phyloP scores from a whole-genome alignment of 2,113 vertebrate species.

The Perccottus glenii region DNA sequence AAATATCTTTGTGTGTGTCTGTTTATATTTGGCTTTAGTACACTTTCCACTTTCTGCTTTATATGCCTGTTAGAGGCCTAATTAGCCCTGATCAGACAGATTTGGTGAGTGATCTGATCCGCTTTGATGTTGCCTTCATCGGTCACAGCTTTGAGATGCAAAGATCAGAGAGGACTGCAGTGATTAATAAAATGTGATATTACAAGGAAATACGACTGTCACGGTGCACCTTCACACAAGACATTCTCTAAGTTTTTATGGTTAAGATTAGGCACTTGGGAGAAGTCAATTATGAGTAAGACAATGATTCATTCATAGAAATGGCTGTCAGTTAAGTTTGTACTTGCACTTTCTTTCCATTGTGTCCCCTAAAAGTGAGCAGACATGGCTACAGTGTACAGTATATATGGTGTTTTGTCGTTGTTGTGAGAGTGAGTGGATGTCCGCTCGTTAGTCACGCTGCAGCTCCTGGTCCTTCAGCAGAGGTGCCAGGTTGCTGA shows the following conservation, averaged over 20 bases:
- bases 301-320: no score
- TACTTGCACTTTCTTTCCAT: no score
- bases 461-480: slow-evolving; percentile 44
- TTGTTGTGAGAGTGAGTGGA: slow-evolving; percentile 15
- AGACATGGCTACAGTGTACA: background rate
- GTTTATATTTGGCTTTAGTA: background rate
- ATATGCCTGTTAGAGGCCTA: background rate
- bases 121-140: slow-evolving; percentile 20
- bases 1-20: no score
- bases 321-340: no score
- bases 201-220: slow-evolving; percentile 26
- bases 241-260: background rate
- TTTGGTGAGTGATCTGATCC: slow-evolving; percentile 16
- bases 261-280: no score
- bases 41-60: background rate
- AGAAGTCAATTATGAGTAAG: no score
- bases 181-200: slow-evolving; percentile 44
- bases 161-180: slow-evolving; percentile 19
- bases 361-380: background rate
- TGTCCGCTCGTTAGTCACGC: slow-evolving; percentile 51
- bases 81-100: slow-evolving; percentile 16
- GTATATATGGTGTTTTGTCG: background rate
- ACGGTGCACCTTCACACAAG: background rate
- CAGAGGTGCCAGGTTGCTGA: slow-evolving; percentile 49
- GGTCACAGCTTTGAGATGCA: slow-evolving; percentile 27